Evolutionary conservation across 2,113 vertebrate genomes (phyloP).

Genomic region (Neotoma lepida): DNA sequence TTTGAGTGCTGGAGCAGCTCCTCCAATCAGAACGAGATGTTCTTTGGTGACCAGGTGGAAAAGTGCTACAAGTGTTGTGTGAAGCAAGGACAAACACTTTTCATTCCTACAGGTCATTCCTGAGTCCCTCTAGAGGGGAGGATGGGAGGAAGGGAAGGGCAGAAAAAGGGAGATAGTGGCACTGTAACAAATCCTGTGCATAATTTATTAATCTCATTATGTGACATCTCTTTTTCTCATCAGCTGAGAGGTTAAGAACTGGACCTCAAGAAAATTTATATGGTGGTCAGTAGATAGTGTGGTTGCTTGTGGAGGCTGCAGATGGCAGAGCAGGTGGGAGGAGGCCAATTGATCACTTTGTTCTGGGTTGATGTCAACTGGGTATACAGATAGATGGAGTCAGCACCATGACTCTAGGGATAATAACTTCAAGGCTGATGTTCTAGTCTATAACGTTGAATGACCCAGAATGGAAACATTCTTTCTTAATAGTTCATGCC

Average conservation of each 20-base stretch:
- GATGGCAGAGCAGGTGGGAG: not conserved
- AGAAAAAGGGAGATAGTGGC: constrained; percentile 1
- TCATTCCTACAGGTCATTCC: constrained; percentile 93
- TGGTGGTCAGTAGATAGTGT: constrained; percentile 23
- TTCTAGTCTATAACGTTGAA: constrained; percentile 42
- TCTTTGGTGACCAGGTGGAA: constrained; percentile 96
- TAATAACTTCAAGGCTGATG: constrained; percentile 32
- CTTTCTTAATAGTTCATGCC: constrained; percentile 25
- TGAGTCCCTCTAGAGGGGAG: not conserved
- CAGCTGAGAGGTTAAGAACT: constrained; percentile 36
- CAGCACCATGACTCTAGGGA: not conserved
- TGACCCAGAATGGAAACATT: not conserved
- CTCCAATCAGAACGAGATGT: constrained; percentile 95
- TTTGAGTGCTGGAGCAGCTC: constrained; percentile 96
- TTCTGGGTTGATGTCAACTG: constrained; percentile 29
- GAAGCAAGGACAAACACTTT: constrained; percentile 96
- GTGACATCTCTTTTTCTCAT: constrained; percentile 36
- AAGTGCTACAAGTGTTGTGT: constrained; percentile 95
- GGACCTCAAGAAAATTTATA: constrained; percentile 21
- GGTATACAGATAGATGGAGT: not conserved
- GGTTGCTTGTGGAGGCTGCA: not conserved
- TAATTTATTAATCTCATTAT: constrained; percentile 49
- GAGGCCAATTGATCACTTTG: constrained; percentile 19
- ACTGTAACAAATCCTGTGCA: not conserved
- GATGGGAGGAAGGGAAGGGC: not conserved